Base-by-base conservation (phyloP, 30 jellyfish, hydroid and myxozoan genomes). In the Morbakka virulenta region DNA sequence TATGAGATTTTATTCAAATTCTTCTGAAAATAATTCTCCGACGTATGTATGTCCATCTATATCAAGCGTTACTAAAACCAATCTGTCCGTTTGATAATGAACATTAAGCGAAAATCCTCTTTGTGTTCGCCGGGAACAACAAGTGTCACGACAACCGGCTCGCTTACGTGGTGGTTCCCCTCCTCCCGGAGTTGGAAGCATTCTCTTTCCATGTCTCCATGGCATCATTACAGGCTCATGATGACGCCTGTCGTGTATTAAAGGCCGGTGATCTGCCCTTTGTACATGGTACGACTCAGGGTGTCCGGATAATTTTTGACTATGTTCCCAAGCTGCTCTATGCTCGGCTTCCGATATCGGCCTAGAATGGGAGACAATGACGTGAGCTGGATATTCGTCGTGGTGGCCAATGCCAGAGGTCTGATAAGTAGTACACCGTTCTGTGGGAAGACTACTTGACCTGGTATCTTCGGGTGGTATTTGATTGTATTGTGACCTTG, bases 21-120 rank as follows among this genome's bases (percentile, higher is more conserved):
- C 95, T 51, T 83, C 95, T 0, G 87, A 85, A 73, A 63, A 83
- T 1, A 72, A 83, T 64, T 73, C 95, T 13, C 88, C 88, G 1
- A 82, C 36, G 34, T 82, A 82, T 83, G 72, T 82, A 20, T 63
- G 80, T 53, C 72, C 72, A 2, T 83, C 94, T 25, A 82, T 67
- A 32, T 82, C 85, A 66, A 82, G 36, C 13, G 94, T 82, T 36
- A 82, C 94, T 28, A 82, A 82, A 25, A 82, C 94, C n/a, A 83
- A 63, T 41, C 72, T 85, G 57, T 82, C 94, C 3, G 94, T 82
- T 82, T 83, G 62, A 41, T 82, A 82, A 47, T 82, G 94, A 28
- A 82, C 86, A 33, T 82, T 82, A 33, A 82, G 72, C 27, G 94
- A 50, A 71, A 82, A 52, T 61, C 85, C 85, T 28, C 72, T 81